Evolutionary conservation across 2,113 vertebrate species (phyloP).

Genomic region (Xiphias gladius): DNA sequence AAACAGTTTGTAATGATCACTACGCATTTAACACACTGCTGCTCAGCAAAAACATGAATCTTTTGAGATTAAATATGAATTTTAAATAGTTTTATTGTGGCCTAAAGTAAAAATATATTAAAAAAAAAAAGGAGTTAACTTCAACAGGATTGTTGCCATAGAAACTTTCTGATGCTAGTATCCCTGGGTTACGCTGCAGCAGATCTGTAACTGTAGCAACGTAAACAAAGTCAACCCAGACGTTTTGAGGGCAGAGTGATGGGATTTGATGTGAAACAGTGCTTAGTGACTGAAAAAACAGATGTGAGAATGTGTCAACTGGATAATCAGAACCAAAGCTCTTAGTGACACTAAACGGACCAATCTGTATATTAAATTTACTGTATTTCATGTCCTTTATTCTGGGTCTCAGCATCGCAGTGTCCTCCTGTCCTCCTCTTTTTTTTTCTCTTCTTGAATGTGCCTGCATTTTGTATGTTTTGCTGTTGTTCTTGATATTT

Average conservation of each 20-base stretch:
- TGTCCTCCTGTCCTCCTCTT: too few species aligned
- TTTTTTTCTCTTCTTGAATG: not conserved
- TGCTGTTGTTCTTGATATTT: too few species aligned
- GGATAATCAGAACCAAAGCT: slow-evolving; percentile 13
- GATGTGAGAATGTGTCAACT: slow-evolving; percentile 2
- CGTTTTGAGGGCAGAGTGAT: not conserved
- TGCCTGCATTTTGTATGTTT: not conserved
- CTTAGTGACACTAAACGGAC: not conserved
- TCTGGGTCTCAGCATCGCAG: not conserved
- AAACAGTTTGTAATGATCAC: not conserved
- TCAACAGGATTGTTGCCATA: slow-evolving; percentile 10
- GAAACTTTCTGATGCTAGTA: slow-evolving; percentile 49
- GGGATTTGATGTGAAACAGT: not conserved
- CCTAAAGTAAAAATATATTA: slow-evolving; percentile 2
- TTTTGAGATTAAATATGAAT: not conserved
- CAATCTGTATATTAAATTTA: not conserved
- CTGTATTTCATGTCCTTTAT: not conserved
- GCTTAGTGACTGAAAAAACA: slow-evolving; percentile 13
- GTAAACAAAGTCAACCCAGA: slow-evolving; percentile 39
- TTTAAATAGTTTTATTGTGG: not conserved
- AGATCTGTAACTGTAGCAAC: slow-evolving; percentile 33
- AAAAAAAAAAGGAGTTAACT: not conserved
- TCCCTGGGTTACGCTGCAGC: slow-evolving; percentile 43
- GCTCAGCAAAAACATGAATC: not conserved
- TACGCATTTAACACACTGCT: not conserved